These are phyloP conservation scores for Mustela nigripes DNA, from an alignment of 2,113 vertebrate genomes.

Conservation along the genomic window DNA sequence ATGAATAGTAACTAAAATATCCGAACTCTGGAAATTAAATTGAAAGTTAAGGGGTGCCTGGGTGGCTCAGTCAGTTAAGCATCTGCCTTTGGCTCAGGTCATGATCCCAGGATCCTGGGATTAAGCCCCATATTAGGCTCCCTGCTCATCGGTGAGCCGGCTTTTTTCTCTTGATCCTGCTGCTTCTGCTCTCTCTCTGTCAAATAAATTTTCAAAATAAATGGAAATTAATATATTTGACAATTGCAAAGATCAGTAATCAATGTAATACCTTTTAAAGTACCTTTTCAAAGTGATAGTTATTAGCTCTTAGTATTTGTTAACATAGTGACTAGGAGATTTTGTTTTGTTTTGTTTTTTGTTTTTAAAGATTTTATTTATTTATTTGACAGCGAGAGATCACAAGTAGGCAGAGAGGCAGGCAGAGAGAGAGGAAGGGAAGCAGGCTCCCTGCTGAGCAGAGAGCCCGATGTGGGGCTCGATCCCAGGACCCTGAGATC, in stretches of 20 bases:
- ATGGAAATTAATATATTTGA: background rate
- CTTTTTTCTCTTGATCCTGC: background rate
- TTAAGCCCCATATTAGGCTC: background rate
- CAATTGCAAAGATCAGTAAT: background rate
- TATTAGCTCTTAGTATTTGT: background rate
- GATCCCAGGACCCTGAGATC: too few relatives aligned
- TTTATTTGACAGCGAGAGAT: too few relatives aligned
- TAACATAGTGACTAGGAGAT: background rate
- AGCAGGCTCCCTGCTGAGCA: too few relatives aligned
- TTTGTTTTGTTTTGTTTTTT: slow-evolving; percentile 44
- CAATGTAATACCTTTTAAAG: background rate
- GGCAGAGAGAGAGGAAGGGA: too few relatives aligned
- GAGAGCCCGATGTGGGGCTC: too few relatives aligned
- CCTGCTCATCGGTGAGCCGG: background rate
- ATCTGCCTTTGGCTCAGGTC: background rate
- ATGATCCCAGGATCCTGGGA: background rate
- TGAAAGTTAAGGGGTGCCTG: background rate
- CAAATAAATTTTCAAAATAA: background rate
- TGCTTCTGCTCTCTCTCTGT: background rate
- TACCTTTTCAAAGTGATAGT: background rate
- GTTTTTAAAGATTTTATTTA: too few relatives aligned
- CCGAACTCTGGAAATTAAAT: background rate
- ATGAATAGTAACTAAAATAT: slow-evolving; percentile 2
- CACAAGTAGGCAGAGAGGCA: too few relatives aligned
- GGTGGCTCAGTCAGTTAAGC: too few relatives aligned